phyloP scores from a whole-genome alignment of 37 sponge, comb jelly and placozoan species.

The Haliclona indistincta region DNA sequence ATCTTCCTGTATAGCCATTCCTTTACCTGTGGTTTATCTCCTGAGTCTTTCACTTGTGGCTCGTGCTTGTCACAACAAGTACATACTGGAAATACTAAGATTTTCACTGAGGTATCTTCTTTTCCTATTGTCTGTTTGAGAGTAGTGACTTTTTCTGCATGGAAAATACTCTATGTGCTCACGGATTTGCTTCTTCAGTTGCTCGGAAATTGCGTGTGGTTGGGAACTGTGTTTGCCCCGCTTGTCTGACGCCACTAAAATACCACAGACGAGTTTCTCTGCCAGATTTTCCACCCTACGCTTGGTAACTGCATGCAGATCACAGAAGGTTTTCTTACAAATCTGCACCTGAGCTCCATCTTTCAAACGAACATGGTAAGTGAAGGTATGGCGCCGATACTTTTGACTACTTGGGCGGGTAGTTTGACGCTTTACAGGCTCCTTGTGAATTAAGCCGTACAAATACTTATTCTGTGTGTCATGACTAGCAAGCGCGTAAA shows the following conservation, averaged over 20 bases:
- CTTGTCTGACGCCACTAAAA: constrained; percentile 9
- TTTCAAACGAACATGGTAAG: constrained; percentile 11
- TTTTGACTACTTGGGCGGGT: neutral
- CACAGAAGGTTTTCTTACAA: constrained; percentile 20
- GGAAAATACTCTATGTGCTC: neutral
- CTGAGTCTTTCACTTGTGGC: neutral
- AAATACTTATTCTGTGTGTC: constrained; percentile 43
- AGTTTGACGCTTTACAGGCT: neutral
- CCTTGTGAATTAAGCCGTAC: neutral
- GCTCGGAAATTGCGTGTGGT: neutral
- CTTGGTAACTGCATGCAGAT: constrained; percentile 28
- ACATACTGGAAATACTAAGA: constrained; percentile 46
- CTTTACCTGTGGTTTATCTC: constrained; percentile 30
- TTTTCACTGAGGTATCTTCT: neutral
- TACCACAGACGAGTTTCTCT: constrained; percentile 12
- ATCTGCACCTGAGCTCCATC: neutral
- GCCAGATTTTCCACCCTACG: constrained; percentile 17
- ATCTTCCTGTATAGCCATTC: constrained; percentile 55
- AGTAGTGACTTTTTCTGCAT: neutral
- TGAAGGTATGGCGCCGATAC: constrained; percentile 1
- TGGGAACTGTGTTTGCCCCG: constrained; percentile 29
- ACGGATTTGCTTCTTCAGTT: neutral
- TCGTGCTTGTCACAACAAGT: constrained; percentile 19
- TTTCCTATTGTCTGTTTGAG: neutral
- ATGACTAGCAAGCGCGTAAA: constrained; percentile 26